Conservation (phyloP, 2,797 vertebrate species). For the Phataginus tetradactyla region DNA sequence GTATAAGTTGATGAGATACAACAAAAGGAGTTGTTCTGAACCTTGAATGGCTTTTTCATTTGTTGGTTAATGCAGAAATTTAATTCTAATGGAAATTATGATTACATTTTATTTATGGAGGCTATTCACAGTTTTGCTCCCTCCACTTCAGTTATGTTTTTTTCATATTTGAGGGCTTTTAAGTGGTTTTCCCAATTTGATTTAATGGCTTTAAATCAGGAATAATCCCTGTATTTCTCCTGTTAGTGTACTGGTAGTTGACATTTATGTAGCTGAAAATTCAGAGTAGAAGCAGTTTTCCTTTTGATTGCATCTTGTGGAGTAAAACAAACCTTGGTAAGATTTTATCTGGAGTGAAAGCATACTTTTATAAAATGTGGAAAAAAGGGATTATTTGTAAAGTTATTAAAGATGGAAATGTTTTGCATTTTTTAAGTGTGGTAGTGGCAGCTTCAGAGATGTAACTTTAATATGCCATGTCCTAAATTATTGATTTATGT, state of each 20-base stretch:
- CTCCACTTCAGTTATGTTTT: conserved; percentile 40
- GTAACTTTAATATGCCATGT: background rate
- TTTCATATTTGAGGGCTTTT: conserved; percentile 31
- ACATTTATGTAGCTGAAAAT: conserved; percentile 45
- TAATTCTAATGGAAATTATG: conserved; percentile 42
- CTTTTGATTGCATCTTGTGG: background rate
- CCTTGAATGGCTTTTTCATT: background rate
- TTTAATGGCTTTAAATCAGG: conserved; percentile 39
- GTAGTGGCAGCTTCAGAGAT: background rate
- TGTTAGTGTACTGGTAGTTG: background rate
- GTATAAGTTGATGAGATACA: background rate
- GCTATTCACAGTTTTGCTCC: background rate
- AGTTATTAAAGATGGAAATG: conserved; percentile 8
- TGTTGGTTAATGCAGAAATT: conserved; percentile 15
- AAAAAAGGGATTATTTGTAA: background rate
- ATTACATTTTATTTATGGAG: conserved; percentile 54
- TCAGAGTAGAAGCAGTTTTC: background rate
- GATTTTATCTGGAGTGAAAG: conserved; percentile 26
- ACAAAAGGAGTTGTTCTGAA: conserved; percentile 38
- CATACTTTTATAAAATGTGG: conserved; percentile 48
- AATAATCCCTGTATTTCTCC: background rate
- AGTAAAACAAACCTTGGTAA: background rate
- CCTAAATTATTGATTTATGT: conserved; percentile 13
- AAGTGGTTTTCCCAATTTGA: background rate
- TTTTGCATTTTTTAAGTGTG: background rate